Percentiles rank a stretch among this genome's conserved stretches.
Conservation (phyloP, 23 tunicate species). For the Ciona savignyi region DNA sequence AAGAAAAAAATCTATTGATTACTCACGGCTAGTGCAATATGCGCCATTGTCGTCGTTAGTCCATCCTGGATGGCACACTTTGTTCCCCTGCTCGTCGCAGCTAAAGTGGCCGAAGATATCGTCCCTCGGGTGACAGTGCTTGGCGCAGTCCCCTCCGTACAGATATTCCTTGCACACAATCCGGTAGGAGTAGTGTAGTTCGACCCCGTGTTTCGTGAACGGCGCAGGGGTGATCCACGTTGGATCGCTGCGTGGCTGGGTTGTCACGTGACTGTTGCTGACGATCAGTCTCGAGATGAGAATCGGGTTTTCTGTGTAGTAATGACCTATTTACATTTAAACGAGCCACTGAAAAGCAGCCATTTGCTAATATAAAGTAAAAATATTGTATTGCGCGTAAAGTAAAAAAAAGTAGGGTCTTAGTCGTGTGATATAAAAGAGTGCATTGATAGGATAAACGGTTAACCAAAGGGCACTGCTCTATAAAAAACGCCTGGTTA, state of each 20-base stretch:
- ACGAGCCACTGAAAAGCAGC: too few relatives aligned
- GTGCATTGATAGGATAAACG: too few relatives aligned
- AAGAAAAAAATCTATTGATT: not conserved
- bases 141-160: conserved; percentile 57
- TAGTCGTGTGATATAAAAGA: too few relatives aligned
- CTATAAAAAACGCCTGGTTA: too few relatives aligned
- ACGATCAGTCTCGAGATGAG: not conserved
- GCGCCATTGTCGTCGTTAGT: not conserved
- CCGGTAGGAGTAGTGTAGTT: conserved; percentile 43
- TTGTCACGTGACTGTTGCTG: not conserved
- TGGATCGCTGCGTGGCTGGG: not conserved
- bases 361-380: too few relatives aligned
- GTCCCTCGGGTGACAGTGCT: conserved; percentile 58
- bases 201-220: conserved; percentile 14
- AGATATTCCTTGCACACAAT: conserved; percentile 39
- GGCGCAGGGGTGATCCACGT: conserved; percentile 29
- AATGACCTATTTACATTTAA: too few relatives aligned
- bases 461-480: too few relatives aligned
- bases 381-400: too few relatives aligned
- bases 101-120: conserved; percentile 70
- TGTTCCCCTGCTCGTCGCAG: conserved; percentile 68
- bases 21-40: conserved; percentile 27
- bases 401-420: too few relatives aligned
- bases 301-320: not conserved
- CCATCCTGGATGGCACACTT: conserved; percentile 86